phyloP scores from a whole-genome alignment of 2,888 invertebrate genomes.

The Epirrita christyi region DNA sequence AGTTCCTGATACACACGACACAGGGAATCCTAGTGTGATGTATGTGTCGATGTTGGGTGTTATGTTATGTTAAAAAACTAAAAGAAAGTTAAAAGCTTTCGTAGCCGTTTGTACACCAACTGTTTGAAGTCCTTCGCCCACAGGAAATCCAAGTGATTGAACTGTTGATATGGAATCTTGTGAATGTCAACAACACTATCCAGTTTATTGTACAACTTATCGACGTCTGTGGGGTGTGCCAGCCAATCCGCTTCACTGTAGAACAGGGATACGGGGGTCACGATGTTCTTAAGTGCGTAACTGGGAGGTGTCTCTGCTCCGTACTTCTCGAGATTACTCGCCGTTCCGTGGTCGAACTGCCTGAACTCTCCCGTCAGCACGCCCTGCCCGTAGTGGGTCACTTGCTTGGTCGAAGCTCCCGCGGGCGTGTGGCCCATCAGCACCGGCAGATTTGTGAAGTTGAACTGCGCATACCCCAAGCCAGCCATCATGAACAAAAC shows the following conservation, averaged over 20 bases:
- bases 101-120: slow-evolving; percentile 52
- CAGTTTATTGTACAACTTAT: slow-evolving; percentile 76
- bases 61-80: no score
- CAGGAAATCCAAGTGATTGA: slow-evolving; percentile 71
- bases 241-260: slow-evolving; percentile 86
- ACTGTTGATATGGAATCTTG: slow-evolving; percentile 78
- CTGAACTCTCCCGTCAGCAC: slow-evolving; percentile 59
- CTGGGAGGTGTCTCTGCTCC: slow-evolving; percentile 55
- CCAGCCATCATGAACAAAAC: slow-evolving; percentile 86
- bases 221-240: slow-evolving; percentile 84
- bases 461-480: slow-evolving; percentile 82
- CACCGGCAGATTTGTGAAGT: slow-evolving; percentile 83
- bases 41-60: no score
- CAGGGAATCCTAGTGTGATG: no score
- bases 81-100: slow-evolving; percentile 40
- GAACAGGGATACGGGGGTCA: slow-evolving; percentile 63
- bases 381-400: slow-evolving; percentile 82
- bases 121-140: slow-evolving; percentile 62
- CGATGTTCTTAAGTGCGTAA: slow-evolving; percentile 57
- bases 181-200: slow-evolving; percentile 82
- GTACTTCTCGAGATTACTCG: slow-evolving; percentile 57
- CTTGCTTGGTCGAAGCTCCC: slow-evolving; percentile 81
- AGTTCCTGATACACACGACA: no score
- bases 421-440: slow-evolving; percentile 81
- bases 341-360: slow-evolving; percentile 60